Evolutionary conservation across 2,888 invertebrate genomes (phyloP), one percentile per base, ranked within the genome.

Genomic region (Chalcosyrphus nemorum): DNA sequence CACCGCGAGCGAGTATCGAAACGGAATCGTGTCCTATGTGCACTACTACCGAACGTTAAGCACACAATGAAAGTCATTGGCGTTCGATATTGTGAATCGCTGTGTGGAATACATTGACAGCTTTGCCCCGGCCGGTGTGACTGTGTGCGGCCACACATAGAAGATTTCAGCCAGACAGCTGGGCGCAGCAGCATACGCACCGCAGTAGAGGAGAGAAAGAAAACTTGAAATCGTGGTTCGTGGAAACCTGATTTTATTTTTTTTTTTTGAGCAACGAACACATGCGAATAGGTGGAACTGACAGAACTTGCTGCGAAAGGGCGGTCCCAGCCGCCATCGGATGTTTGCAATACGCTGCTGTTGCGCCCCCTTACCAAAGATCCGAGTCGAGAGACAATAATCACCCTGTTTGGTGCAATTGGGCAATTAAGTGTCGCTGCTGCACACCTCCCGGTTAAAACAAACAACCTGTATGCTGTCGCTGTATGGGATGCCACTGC

Each of bases 281-380:
- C 52, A 52, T 68, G 57, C 35, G 50, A 78, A 66, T 43, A 70
- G 84, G 84, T 80, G 80, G 84, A 68, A 80, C 70, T 59, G 63
- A 56, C 35, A 41, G 47, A 84, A 84, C 52, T 80, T 59, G 80
- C 80, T 54, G 41, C 68, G 38, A 80, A 75, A 75, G 52, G 80
- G 80, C 74, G 80, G 84, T 65, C 65, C 80, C 70, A 84, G 84
- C 70, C 84, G 80, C 84, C 84, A 84, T 84, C 80, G 80, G 74
- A 66, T 84, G 68, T 82, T 84, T 71, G 68, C 32, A 61, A 43
- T 45, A 47, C 68, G 61, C 41, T 74, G 68, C 50, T 68, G 56
- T 74, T 84, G 65, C 54, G 41, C 24, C 72, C 72, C 66, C 66
- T 21, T 77, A 45, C 47, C 63, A 43, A 24, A 65, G 59, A 71